A percentile compares a stretch with the other conserved stretches of the same genome.
Conservation (phyloP, 2,797 vertebrate genomes). For the Spinus pinus region DNA sequence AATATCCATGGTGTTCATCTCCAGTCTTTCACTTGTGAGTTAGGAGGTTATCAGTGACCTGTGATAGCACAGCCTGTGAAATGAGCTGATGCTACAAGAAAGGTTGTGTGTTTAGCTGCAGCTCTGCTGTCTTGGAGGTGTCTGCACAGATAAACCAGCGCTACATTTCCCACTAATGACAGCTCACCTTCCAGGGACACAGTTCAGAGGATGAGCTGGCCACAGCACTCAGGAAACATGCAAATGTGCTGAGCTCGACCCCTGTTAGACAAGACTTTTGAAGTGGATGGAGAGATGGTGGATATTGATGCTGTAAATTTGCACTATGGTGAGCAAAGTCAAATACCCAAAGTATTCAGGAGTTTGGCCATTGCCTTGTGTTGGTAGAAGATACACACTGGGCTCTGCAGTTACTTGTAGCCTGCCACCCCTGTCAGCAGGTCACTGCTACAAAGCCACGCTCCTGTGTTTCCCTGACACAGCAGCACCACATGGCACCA, state of each 20-base stretch:
- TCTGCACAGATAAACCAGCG: neutral
- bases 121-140: neutral
- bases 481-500: neutral
- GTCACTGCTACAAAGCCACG: neutral
- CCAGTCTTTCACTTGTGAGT: neutral
- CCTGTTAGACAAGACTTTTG: neutral
- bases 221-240: neutral
- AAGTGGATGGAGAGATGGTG: neutral
- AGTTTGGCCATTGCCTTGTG: neutral
- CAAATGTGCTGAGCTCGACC: neutral
- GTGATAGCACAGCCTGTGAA: fast-evolving
- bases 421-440: neutral
- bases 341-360: neutral
- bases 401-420: neutral
- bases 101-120: neutral
- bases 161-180: neutral
- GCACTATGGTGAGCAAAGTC: neutral
- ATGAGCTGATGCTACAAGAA: fast-evolving
- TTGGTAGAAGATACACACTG: neutral
- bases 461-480: fast-evolving
- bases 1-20: neutral
- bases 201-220: neutral
- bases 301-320: neutral
- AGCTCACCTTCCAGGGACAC: fast-evolving
- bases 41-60: neutral